phyloP scores from a whole-genome alignment of 2,113 vertebrate genomes.

The Saiga tatarica region DNA sequence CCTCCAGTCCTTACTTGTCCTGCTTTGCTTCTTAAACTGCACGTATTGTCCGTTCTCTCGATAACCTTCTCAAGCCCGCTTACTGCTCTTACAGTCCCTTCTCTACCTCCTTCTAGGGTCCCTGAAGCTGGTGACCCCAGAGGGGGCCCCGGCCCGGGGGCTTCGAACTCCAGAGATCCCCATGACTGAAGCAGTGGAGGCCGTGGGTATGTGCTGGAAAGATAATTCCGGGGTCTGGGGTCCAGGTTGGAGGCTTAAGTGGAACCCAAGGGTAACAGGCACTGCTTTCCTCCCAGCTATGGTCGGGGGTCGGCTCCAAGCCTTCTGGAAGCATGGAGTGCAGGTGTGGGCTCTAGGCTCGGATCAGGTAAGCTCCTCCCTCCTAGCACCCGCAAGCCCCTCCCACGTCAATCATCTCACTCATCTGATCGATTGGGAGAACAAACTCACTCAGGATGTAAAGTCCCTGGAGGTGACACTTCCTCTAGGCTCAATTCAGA shows the following conservation, averaged over 20 bases:
- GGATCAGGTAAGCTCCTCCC: slow-evolving; percentile 63
- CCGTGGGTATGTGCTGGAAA: slow-evolving; percentile 81
- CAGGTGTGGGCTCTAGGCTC: slow-evolving; percentile 82
- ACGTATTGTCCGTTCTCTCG: not conserved
- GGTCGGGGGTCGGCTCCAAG: slow-evolving; percentile 85
- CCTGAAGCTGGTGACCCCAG: slow-evolving; percentile 84
- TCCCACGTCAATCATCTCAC: not conserved
- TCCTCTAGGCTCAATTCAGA: not conserved
- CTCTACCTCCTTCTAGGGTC: slow-evolving; percentile 16
- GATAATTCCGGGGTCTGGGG: not conserved
- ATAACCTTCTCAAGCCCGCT: not conserved
- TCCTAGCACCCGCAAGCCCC: accelerated
- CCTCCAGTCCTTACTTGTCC: not conserved
- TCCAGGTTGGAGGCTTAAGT: not conserved
- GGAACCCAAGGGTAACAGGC: not conserved
- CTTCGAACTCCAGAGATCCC: slow-evolving; percentile 73
- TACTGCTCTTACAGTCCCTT: not conserved
- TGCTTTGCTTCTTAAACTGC: not conserved
- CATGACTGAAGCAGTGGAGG: slow-evolving; percentile 84
- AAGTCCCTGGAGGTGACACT: not conserved
- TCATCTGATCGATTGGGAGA: not conserved
- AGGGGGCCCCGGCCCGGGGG: slow-evolving; percentile 76
- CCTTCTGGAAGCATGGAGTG: slow-evolving; percentile 91
- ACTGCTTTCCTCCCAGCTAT: slow-evolving; percentile 79
- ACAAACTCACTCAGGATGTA: not conserved